Conservation (phyloP, 2,113 vertebrate genomes). For the Cynopterus brachyotis region DNA sequence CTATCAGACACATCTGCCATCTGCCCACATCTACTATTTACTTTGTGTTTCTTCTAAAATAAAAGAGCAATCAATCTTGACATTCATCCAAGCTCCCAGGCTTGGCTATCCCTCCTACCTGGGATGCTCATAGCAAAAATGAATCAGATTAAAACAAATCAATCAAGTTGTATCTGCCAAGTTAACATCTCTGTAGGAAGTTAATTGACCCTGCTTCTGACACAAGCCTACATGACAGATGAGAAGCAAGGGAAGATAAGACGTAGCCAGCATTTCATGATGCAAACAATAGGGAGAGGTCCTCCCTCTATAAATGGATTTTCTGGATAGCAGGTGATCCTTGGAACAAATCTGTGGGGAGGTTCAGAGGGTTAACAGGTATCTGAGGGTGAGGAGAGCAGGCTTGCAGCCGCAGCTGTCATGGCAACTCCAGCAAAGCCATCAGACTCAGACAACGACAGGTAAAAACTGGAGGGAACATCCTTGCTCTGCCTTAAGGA, state of each 20-base stretch:
- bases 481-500: neutral
- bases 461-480: neutral
- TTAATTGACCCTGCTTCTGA: slow-evolving; percentile 71
- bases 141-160: slow-evolving; percentile 66
- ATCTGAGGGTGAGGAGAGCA: slow-evolving; percentile 29
- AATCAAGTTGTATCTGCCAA: slow-evolving; percentile 70
- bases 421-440: slow-evolving; percentile 45
- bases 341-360: slow-evolving; percentile 29
- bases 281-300: slow-evolving; percentile 18
- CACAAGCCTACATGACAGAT: slow-evolving; percentile 62
- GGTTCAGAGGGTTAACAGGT: slow-evolving; percentile 69
- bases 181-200: slow-evolving; percentile 69
- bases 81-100: neutral
- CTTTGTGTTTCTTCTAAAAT: slow-evolving; percentile 50
- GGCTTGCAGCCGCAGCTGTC: slow-evolving; percentile 37
- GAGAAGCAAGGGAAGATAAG: slow-evolving; percentile 36
- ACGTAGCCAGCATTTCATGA: slow-evolving; percentile 1
- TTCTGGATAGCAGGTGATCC: slow-evolving; percentile 12
- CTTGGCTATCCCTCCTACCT: slow-evolving; percentile 36
- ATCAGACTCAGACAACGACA: neutral
- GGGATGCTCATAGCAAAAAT: slow-evolving; percentile 42
- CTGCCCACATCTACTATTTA: slow-evolving; percentile 45
- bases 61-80: slow-evolving; percentile 65
- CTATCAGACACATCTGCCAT: slow-evolving; percentile 50
- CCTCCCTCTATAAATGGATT: slow-evolving; percentile 30